Conservation (phyloP, 2,797 vertebrate species). For the Lepus townsendii region DNA sequence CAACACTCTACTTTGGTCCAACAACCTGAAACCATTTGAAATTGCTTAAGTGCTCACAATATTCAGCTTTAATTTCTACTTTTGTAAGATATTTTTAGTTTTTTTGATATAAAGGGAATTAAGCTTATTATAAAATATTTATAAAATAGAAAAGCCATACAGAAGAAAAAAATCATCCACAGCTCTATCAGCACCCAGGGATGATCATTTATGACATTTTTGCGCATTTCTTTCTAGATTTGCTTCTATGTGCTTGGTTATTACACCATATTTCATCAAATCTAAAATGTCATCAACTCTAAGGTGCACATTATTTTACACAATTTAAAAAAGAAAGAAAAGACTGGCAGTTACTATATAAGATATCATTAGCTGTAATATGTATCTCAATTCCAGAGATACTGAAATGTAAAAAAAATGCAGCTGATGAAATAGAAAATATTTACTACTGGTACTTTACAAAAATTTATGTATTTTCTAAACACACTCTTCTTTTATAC, state of each 20-base stretch:
- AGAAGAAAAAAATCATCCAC: neutral
- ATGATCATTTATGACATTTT: neutral
- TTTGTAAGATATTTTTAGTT: conserved; percentile 19
- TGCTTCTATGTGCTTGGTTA: neutral
- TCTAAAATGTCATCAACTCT: neutral
- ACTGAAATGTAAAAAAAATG: neutral
- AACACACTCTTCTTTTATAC: neutral
- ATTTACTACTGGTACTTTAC: neutral
- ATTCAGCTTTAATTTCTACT: neutral
- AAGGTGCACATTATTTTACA: neutral
- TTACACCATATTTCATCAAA: neutral
- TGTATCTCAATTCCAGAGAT: neutral
- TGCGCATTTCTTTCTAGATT: neutral
- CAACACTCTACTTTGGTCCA: neutral
- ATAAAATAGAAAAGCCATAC: neutral
- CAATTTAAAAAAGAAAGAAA: conserved; percentile 14
- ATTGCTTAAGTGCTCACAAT: neutral
- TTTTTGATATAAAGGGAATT: conserved; percentile 29
- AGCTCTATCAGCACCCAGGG: neutral
- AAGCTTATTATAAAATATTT: conserved; percentile 38
- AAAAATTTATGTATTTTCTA: neutral
- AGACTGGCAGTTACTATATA: neutral
- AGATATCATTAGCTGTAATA: neutral
- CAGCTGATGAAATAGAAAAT: neutral
- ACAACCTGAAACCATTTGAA: neutral